Evolutionary conservation across 2,797 vertebrate species (phyloP).

Genomic region (Pachyuromys duprasi): DNA sequence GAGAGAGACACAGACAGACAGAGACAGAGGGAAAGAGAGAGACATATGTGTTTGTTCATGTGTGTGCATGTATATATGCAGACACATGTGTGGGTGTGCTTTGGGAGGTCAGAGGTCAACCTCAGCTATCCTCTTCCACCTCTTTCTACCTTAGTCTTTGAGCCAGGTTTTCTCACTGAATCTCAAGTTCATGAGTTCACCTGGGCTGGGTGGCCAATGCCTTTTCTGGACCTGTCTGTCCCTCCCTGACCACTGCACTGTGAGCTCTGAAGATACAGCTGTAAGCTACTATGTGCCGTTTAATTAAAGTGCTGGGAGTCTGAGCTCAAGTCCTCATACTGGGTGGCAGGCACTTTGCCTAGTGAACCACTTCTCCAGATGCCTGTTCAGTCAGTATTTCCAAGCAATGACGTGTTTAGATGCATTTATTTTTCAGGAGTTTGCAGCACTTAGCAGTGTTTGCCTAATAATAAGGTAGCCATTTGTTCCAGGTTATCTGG

Average conservation of each 20-base stretch:
- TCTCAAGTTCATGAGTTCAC: neutral
- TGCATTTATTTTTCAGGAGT: slow-evolving; percentile 22
- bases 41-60: neutral
- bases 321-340: neutral
- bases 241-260: neutral
- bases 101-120: neutral
- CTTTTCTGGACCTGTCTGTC: neutral
- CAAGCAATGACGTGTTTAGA: slow-evolving; percentile 28
- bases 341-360: neutral
- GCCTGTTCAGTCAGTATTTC: neutral
- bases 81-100: neutral
- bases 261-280: neutral
- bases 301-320: neutral
- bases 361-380: neutral
- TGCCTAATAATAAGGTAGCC: neutral
- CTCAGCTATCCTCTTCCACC: neutral
- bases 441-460: neutral
- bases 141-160: neutral
- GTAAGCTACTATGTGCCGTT: neutral
- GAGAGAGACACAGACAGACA: neutral
- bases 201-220: neutral
- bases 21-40: neutral
- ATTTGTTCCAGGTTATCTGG: neutral
- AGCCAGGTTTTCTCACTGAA: neutral
- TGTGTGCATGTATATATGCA: neutral